Base-by-base conservation (phyloP, 1,140 invertebrate species). In the Ips typographus region DNA sequence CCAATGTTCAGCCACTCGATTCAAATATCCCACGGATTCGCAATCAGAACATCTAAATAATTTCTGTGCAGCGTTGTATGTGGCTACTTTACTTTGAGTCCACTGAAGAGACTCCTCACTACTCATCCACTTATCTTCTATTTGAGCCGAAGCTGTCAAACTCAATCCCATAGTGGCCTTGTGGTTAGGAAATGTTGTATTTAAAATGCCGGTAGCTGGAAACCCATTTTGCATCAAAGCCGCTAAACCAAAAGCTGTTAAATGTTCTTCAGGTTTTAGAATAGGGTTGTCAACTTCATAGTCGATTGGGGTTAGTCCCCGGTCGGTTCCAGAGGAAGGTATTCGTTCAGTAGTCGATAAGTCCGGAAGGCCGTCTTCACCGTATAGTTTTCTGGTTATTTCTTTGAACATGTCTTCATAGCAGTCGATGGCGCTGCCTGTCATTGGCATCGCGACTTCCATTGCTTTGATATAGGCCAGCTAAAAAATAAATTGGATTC, bases 321-420 rank as follows among this genome's bases (percentile, higher is more conserved):
- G 73, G 49, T 82, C 81, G 66, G 74, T 73, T 5, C 75, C 72
- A 47, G 75, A 47, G 77, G 83, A 76, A 81, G 83, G 59, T 74
- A 83, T 71, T 70, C 80, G 63, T 47, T 79, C 77, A 38, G 71
- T 79, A 61, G 81, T 79, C 65, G 82, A 81, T 68, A 84, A 77
- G 72, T 84, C 84, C 69, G 84, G 83, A 65, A 83, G 82, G 68
- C 87, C 87, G 82, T 94, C 92, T 78, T 94, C 92, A 60, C 92
- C 92, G 80, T 95, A 95, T 56, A 94, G 83, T 83, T 95, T 95
- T 75, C 92, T 88, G 52, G 92, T 94, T 74, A 94, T 94, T 84
- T 95, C 93, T 81, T 94, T 94, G 79, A 92, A 90, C 86, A 89
- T 89, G 73, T 90, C 88, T 78, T 90, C 88, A 77, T 89, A 89